Evolutionary conservation across 2,888 invertebrate genomes (phyloP).

Genomic region (Notodonta dromedarius): DNA sequence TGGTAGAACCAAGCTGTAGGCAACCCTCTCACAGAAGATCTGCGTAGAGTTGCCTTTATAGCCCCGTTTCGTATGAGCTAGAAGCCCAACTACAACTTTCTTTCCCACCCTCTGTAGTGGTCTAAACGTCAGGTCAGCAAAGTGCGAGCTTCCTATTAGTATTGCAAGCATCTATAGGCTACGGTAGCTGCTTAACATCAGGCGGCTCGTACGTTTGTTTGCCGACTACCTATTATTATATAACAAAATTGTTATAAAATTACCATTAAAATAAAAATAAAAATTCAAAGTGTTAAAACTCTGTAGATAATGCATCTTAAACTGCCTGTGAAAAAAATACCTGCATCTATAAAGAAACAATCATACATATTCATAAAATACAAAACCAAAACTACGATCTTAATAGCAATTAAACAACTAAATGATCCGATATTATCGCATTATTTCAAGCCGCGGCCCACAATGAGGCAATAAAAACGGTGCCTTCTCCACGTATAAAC

Average conservation of each 20-base stretch:
- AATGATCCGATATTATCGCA: constrained; percentile 36
- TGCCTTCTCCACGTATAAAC: constrained; percentile 45
- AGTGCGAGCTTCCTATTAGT: too few relatives aligned
- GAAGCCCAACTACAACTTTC: too few relatives aligned
- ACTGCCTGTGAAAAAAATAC: neutral
- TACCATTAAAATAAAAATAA: neutral
- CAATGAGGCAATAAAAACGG: constrained; percentile 46
- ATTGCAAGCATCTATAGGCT: too few relatives aligned
- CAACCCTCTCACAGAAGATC: too few relatives aligned
- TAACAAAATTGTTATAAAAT: neutral
- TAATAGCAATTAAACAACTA: constrained; percentile 35
- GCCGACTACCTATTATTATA: too few relatives aligned
- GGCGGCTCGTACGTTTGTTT: too few relatives aligned
- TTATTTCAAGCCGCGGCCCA: constrained; percentile 38
- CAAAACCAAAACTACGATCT: constrained; percentile 26
- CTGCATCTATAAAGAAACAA: neutral
- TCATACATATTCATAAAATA: constrained; percentile 7
- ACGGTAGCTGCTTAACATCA: too few relatives aligned
- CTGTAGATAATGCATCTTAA: neutral
- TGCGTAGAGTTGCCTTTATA: too few relatives aligned
- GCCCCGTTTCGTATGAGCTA: too few relatives aligned
- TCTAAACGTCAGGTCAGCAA: too few relatives aligned
- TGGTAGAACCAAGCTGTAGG: too few relatives aligned
- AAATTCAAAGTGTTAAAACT: neutral
- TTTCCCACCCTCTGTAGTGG: too few relatives aligned